Base-by-base conservation (phyloP, 1,140 invertebrate genomes). In the Dendroctonus valens region DNA sequence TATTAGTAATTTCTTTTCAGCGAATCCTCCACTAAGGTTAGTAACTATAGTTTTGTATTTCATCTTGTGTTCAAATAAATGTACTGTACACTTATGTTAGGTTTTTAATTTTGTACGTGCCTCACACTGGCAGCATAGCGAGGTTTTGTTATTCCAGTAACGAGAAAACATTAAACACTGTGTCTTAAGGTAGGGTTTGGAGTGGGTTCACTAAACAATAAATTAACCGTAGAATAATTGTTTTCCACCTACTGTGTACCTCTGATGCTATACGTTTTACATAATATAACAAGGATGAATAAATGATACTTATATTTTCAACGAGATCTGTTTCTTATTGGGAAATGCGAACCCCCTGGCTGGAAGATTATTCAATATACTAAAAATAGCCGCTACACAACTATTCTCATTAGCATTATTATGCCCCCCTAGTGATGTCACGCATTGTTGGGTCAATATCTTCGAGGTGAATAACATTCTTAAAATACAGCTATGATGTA, bases 231-330 rank as follows among this genome's bases (percentile, higher is more conserved):
- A 46, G 44, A 11, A 11, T 38, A 9, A 54, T 7, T 15, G 26
- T 54, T 54, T 54, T 7, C 26, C 26, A 54, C 38, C 26, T 26
- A 26, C 39, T 54, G 52, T 54, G 37, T 38, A 15, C 37, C 52
- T 37, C 37, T 38, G 0, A 54, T 46, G 37, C 39, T 38, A 54
- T 15, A 38, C 26, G 52, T 54, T 26, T 54, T 26, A 54, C 52
- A 54, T 15, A 52, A 3, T 52, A 26, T 52, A 52, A 52, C 50
- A 52, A 52, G 50, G 50, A 52, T n/a, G 50, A 52, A 52, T 52
- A 52, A 52, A 54, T 54, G 5, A 54, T 38, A 54, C 50, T 52
- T 38, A 54, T 54, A 54, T 54, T 54, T 54, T 54, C 12, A 54
- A 15, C 11, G 26, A 26, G 26, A 26, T 26, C 26, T 26, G 26